Evolutionary conservation across 1,140 invertebrate genomes (phyloP).

Genomic region (Bombus superbus): DNA sequence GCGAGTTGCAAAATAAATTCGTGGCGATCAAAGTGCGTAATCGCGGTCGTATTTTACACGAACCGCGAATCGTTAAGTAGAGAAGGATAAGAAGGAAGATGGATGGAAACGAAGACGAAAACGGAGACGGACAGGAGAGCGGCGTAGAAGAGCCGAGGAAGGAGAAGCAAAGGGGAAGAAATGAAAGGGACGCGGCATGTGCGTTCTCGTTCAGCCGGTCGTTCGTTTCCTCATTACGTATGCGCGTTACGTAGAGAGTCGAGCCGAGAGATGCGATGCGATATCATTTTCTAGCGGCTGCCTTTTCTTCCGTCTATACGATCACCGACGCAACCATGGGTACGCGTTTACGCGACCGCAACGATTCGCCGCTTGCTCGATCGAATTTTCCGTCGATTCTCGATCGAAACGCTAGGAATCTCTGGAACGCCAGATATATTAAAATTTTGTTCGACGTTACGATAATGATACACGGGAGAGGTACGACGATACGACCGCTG

Average conservation of each 20-base stretch:
- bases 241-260: conserved; percentile 69
- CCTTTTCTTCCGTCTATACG: background rate
- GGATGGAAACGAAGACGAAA: background rate
- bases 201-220: conserved; percentile 37
- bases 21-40: background rate
- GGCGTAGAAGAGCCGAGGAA: background rate
- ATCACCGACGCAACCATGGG: background rate
- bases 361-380: background rate
- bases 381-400: too few relatives aligned
- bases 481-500: background rate
- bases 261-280: conserved; percentile 69
- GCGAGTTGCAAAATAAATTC: background rate
- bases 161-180: background rate
- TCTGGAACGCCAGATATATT: background rate
- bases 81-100: background rate
- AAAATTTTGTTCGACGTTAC: background rate
- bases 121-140: background rate
- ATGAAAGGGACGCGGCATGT: conserved; percentile 30
- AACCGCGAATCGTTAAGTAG: background rate
- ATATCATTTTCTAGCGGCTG: conserved; percentile 70
- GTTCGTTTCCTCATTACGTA: conserved; percentile 73
- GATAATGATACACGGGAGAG: background rate
- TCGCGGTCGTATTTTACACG: conserved; percentile 31
- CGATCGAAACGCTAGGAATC: too few relatives aligned
- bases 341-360: background rate